Evolutionary conservation across 2,888 invertebrate species (phyloP).

Genomic region (Chaitophorus viminalis): DNA sequence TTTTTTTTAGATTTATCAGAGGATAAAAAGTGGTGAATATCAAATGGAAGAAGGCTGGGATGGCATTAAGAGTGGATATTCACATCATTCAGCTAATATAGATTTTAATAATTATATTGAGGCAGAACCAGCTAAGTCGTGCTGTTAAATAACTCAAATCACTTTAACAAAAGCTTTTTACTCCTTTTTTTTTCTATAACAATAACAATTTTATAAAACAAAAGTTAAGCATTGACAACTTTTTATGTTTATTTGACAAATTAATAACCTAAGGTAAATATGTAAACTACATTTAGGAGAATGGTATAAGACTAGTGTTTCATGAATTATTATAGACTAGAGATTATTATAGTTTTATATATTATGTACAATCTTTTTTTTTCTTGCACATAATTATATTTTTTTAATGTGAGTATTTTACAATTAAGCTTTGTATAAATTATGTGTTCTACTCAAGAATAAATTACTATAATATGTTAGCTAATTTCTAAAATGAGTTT

Average conservation of each 20-base stretch:
- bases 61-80: slow-evolving; percentile 93
- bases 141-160: slow-evolving; percentile 72
- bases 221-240: slow-evolving; percentile 26
- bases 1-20: slow-evolving; percentile 74
- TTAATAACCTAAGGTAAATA: slow-evolving; percentile 35
- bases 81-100: slow-evolving; percentile 76
- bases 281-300: slow-evolving; percentile 48
- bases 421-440: slow-evolving; percentile 47
- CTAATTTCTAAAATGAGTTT: background rate
- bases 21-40: slow-evolving; percentile 91
- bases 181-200: background rate
- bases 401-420: slow-evolving; percentile 44
- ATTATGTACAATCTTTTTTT: slow-evolving; percentile 27
- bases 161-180: slow-evolving; percentile 29
- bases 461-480: slow-evolving; percentile 33
- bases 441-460: slow-evolving; percentile 15
- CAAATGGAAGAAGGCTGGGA: slow-evolving; percentile 96
- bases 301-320: slow-evolving; percentile 57
- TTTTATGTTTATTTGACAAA: slow-evolving; percentile 45
- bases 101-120: slow-evolving; percentile 68
- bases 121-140: slow-evolving; percentile 88
- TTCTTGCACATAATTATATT: slow-evolving; percentile 57
- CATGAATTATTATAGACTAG: slow-evolving; percentile 43
- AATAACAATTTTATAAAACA: slow-evolving; percentile 35
- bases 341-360: slow-evolving; percentile 8